Conservation (phyloP, 1,140 invertebrate species). For the Philotrypesis tridentata region DNA sequence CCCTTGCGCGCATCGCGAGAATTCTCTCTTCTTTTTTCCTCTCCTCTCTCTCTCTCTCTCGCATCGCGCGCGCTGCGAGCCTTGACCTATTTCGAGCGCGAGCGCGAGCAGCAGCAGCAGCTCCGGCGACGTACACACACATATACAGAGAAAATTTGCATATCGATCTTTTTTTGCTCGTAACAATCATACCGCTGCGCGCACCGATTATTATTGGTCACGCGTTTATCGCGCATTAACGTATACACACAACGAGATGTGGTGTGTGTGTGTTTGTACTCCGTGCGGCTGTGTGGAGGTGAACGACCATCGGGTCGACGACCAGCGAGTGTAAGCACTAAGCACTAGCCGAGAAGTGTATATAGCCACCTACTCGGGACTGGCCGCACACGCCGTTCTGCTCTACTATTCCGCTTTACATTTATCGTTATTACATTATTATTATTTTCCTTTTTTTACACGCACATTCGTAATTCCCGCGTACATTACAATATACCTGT, state of each 20-base stretch:
- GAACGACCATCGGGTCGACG: conserved; percentile 38
- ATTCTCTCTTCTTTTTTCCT: background rate
- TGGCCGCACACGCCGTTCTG: background rate
- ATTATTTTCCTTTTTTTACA: too few species aligned
- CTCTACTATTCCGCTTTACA: background rate
- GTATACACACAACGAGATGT: background rate
- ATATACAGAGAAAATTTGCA: too few species aligned
- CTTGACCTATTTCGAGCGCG: conserved; percentile 26
- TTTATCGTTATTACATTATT: background rate
- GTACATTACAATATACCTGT: too few species aligned
- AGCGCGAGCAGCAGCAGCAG: background rate
- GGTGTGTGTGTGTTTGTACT: too few species aligned
- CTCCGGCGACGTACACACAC: background rate
- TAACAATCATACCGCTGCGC: too few species aligned
- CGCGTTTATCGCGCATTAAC: conserved; percentile 5
- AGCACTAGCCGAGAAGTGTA: background rate
- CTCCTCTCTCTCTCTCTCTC: too few species aligned
- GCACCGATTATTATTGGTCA: too few species aligned
- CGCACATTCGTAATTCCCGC: too few species aligned
- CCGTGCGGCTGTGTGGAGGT: background rate
- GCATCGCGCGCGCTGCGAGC: too few species aligned
- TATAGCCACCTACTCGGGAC: too few species aligned
- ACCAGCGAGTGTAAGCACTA: background rate
- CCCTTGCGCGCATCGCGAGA: background rate
- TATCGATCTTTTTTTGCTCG: too few species aligned